Conservation (phyloP, 2,797 vertebrate species). For the Calcarius lapponicus region DNA sequence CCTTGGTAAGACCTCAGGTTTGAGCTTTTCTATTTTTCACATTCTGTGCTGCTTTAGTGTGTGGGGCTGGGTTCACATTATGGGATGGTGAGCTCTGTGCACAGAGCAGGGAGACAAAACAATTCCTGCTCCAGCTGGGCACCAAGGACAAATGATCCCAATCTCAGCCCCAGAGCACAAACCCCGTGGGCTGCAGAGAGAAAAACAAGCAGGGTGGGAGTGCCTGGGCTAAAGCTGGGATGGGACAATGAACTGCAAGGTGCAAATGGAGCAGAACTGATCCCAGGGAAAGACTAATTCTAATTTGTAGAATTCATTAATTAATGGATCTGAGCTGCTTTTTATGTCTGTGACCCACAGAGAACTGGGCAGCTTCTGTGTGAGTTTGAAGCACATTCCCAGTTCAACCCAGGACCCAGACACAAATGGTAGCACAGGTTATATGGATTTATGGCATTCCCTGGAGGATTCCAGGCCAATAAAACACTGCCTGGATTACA, state of each 20-base stretch:
- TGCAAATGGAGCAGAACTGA: too few species aligned
- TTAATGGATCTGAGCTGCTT: slow-evolving; percentile 1
- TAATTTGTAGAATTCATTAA: slow-evolving; percentile 35
- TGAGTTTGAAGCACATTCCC: not conserved
- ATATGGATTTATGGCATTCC: slow-evolving; percentile 50
- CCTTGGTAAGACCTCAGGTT: not conserved
- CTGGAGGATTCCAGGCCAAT: slow-evolving; percentile 38
- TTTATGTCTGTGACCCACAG: not conserved
- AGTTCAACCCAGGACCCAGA: not conserved
- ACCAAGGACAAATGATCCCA: too few species aligned
- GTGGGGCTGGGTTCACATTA: not conserved
- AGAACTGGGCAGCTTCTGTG: not conserved
- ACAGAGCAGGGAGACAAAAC: not conserved
- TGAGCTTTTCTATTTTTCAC: not conserved
- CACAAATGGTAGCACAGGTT: slow-evolving; percentile 2
- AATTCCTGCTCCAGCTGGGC: too few species aligned
- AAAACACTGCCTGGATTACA: slow-evolving; percentile 44
- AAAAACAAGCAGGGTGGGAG: too few species aligned
- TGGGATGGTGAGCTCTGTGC: not conserved
- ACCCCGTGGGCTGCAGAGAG: too few species aligned
- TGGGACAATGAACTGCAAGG: too few species aligned
- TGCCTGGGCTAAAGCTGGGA: too few species aligned
- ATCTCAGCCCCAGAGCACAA: too few species aligned
- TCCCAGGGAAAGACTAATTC: too few species aligned
- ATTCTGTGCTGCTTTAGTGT: not conserved